Base-by-base conservation (phyloP, 1,140 invertebrate species). In the Globodera ellingtonae region DNA sequence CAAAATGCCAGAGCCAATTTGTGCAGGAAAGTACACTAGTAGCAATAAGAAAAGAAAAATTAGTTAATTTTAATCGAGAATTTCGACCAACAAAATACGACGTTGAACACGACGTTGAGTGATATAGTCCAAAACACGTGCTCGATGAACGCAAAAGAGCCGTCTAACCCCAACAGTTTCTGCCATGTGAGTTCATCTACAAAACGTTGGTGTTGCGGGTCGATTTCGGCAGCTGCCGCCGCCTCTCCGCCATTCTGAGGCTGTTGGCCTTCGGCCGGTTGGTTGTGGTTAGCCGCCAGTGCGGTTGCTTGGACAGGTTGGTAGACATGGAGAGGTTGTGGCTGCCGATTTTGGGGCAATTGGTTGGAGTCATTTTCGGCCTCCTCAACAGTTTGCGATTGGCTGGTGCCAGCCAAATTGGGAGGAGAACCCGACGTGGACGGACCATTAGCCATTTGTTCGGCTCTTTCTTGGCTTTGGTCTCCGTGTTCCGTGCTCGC, bases 121-220 rank as follows among this genome's bases (percentile, higher is more conserved):
- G 95, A 97, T 8, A 98, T 94, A 9, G 98, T 96, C 97, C 97
- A 99, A 89, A 99, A 98, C 0, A 83, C 96, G 91, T 99, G 96
- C 90, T 99, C 97, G 46, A 99, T 91, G 88, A 99, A 99, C 18
- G 97, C 93, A 48, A 99, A 92, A 0, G 96, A 98, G 0, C 97
- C 97, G 91, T 99, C 97, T 3, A 99, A 90, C 3, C 97, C 97
- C 0, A 99, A 91, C 1, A 99, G 91, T 84, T 96, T 92, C 89
- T 98, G 96, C 97, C 97, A 99, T 0, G 97, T 98, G 3, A 99
- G 90, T 89, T 99, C 97, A 86, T 99, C 97, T 47, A 94, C 95
- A 0, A 95, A 96, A 84, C 96, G 70, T 46, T 77, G 75, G 9
- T 67, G 75, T 21, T 77, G 67, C 67, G 67, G 62, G 46, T 67